Percentiles rank a stretch among this genome's conserved stretches.
Conservation (phyloP, 2,113 vertebrate genomes). For the Urocolius indicus region DNA sequence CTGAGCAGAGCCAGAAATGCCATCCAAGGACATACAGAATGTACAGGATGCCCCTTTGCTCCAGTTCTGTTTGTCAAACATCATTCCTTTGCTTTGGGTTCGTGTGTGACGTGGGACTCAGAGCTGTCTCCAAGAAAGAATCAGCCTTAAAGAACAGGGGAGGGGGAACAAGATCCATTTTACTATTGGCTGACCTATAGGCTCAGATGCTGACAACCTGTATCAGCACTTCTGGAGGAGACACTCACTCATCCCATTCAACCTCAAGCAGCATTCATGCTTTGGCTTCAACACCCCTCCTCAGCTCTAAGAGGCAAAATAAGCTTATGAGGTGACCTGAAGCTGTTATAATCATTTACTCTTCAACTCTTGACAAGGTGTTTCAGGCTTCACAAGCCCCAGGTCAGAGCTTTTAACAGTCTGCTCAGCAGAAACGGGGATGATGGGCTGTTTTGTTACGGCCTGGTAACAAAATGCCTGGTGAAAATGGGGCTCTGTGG, state of each 20-base stretch:
- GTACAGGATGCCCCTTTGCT: background rate
- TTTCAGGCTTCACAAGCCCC: background rate
- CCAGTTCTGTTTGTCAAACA: background rate
- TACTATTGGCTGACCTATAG: background rate
- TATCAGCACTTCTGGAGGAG: background rate
- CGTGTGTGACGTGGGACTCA: background rate
- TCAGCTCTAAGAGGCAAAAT: conserved; percentile 35
- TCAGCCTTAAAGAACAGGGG: background rate
- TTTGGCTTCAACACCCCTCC: background rate
- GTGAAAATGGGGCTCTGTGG: background rate
- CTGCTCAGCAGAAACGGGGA: background rate
- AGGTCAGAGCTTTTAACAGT: background rate
- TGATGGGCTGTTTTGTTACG: background rate
- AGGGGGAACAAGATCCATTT: background rate
- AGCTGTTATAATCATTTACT: background rate
- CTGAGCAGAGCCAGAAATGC: background rate
- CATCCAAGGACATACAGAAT: background rate
- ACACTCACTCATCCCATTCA: background rate
- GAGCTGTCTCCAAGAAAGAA: background rate
- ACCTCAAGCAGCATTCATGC: background rate
- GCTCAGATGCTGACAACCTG: background rate
- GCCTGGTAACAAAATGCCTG: background rate
- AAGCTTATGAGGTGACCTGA: background rate
- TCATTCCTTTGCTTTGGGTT: background rate
- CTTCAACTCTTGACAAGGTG: background rate